A percentile compares a stretch with the other conserved stretches of the same genome.
Conservation (phyloP, 2,797 vertebrate genomes). For the Esox lucius region DNA sequence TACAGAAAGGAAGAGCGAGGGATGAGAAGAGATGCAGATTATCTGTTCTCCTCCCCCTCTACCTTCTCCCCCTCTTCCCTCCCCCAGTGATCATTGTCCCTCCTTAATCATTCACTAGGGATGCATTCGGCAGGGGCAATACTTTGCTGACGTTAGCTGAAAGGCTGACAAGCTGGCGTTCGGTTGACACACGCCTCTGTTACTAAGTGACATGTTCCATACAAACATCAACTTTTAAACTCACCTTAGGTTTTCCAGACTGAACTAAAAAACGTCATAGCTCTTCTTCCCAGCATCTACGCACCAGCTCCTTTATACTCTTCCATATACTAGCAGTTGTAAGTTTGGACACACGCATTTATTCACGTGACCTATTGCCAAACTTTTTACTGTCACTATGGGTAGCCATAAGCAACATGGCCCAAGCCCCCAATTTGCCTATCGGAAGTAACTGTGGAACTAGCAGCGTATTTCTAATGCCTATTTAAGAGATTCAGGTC, state of each 20-base stretch:
- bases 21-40: conserved; percentile 47
- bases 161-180: too few species aligned
- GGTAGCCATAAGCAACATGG: background rate
- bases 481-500: background rate
- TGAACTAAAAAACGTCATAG: background rate
- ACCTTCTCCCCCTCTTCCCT: conserved; percentile 25
- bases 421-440: background rate
- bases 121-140: too few species aligned
- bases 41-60: conserved; percentile 37
- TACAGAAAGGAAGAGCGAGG: conserved; percentile 34
- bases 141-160: too few species aligned
- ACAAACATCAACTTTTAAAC: too few species aligned
- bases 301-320: background rate
- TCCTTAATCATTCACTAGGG: background rate
- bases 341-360: too few species aligned
- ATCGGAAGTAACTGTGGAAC: background rate
- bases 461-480: too few species aligned
- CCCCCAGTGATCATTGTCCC: conserved; percentile 30
- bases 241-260: background rate
- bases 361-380: background rate
- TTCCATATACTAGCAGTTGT: too few species aligned
- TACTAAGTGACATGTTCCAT: too few species aligned
- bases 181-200: too few species aligned
- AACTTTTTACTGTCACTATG: background rate
- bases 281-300: background rate